Evolutionary conservation across 1,140 invertebrate species (phyloP).

Genomic region (Bombus confusus): DNA sequence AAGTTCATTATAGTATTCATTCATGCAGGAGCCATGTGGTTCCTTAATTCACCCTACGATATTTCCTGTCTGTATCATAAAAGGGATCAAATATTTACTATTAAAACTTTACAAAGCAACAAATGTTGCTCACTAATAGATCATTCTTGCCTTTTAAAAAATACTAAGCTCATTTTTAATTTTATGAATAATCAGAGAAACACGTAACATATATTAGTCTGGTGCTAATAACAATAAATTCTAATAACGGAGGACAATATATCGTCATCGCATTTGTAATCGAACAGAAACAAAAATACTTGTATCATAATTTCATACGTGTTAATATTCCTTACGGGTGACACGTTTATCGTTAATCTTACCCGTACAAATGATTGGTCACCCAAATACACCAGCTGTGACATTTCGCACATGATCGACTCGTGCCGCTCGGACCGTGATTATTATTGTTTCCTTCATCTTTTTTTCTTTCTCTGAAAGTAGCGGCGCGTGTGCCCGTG

Average conservation of each 20-base stretch:
- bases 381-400: conserved; percentile 51
- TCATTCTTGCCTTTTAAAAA: neutral
- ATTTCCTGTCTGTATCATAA: conserved; percentile 55
- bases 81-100: neutral
- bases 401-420: conserved; percentile 61
- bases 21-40: conserved; percentile 63
- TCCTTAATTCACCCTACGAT: conserved; percentile 29
- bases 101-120: neutral
- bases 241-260: neutral
- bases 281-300: neutral
- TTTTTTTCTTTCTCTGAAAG: conserved; percentile 44
- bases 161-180: neutral
- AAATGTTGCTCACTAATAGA: neutral
- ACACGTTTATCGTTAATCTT: conserved; percentile 8
- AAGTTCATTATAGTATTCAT: conserved; percentile 54
- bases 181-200: neutral
- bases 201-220: neutral
- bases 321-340: neutral
- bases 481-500: conserved; percentile 55
- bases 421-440: conserved; percentile 51
- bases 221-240: neutral
- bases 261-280: neutral
- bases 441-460: conserved; percentile 65
- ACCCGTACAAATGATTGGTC: conserved; percentile 11
- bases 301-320: neutral